Base-by-base conservation (phyloP, 2,797 vertebrate species). In the Halcyon badia region DNA sequence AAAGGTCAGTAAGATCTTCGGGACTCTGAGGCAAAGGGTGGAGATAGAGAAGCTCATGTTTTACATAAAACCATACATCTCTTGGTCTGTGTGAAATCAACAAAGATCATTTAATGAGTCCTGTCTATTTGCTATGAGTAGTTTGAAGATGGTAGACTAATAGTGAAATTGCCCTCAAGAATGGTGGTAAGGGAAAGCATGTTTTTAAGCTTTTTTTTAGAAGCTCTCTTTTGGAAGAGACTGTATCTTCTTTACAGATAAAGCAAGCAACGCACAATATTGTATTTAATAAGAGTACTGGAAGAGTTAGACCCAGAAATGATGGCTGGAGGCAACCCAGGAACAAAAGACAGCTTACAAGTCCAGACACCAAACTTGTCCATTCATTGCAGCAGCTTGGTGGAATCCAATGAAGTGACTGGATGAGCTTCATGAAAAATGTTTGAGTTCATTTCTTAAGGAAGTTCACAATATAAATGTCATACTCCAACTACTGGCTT, bases 391-490 rank as follows among this genome's bases (percentile, higher is more conserved):
- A 70, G 39, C 35, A 87, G 42, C 49, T 19, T 8, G 2, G 10
- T 71, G 37, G 61, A 83, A 83, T 75, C 14, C 66, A 54, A 1
- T 25, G 33, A 87, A 84, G 11, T 65, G 46, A 35, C 19, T 44
- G 60, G 10, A 56, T 84, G 25, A 82, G 35, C 35, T 79, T 76
- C 15, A 58, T 52, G 70, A 54, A 84, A 89, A 71, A 1, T 1
- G 1, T 33, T 56, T 66, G 48, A 92, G 25, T 28, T 85, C 7
- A 15, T 91, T 91, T 82, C 31, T 60, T 84, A 60, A 48, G 28
- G 15, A 75, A 62, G 58, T 87, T 86, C 85, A 75, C 48, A 65
- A 37, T 39, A 60, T n/a, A 89, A 86, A 78, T n/a, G 41, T 39
- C 28, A 13, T 86, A 69, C 83, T 92, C 69, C 56, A 66, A 3